Evolutionary conservation across 2,888 invertebrate species (phyloP), one percentile per base, ranked within the genome.

Genomic region (Malacosoma neustria): DNA sequence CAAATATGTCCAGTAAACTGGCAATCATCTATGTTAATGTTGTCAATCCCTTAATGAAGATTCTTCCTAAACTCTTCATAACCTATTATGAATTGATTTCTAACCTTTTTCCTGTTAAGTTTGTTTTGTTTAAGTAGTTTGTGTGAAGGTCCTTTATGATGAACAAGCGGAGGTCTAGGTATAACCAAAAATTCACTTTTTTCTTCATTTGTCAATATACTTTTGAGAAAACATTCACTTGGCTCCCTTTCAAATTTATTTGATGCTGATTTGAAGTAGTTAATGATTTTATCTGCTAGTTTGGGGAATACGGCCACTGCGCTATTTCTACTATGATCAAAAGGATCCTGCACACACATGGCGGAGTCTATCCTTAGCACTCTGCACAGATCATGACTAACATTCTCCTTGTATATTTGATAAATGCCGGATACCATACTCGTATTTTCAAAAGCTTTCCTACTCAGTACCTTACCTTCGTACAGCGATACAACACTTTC

Each of bases 341-440:
- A 88, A 0, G 90, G 89, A 67, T 91, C 91, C 61, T 91, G 90
- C 4, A 91, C 42, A 44, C 88, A 89, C 39, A 90, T 63, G 1
- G 62, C 45, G 1, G 66, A 53, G 7, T 75, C 56, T 0, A 62
- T 43, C 39, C 61, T 66, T 7, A 88, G 46, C 0, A 62, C 50
- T 37, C 46, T 45, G 38, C 58, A 57, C 6, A 45, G 4, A n/a
- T 60, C 48, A 2, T 42, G 39, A 5, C 31, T 30, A 1, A 74
- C 35, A 41, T 57, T 62, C 2, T 40, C 11, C 56, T 72, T 81
- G 44, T 89, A 89, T 11, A 63, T 43, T 3, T 52, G 36, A 62
- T 85, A 86, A 36, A 68, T 57, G 11, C 43, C 15, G 1, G 72
- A 62, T 5, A 67, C 32, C 31, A 30, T 34, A 1, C 48, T 32